Evolutionary conservation across 35 echinoderm and acorn worm genomes (phyloP).

Genomic region (Apostichopus parvimensis): DNA sequence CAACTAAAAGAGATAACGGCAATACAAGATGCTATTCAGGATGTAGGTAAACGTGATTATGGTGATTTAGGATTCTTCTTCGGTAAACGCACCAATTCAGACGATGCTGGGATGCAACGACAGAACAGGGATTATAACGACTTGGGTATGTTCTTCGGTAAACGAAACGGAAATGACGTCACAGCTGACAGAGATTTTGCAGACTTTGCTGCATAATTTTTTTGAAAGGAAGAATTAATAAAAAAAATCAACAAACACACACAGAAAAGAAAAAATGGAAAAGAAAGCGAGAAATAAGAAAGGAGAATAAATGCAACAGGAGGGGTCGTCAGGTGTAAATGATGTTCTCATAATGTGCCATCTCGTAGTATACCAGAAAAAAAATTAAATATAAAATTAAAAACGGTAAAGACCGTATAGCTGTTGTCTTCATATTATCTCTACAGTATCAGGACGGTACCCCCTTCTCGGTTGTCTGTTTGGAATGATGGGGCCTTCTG

Average conservation of each 20-base stretch:
- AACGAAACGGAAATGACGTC: conserved; percentile 24
- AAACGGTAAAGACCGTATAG: too few relatives aligned
- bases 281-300: too few relatives aligned
- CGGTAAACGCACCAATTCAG: conserved; percentile 25
- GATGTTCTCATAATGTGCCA: too few relatives aligned
- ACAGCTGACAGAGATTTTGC: conserved; percentile 34
- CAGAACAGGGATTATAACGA: conserved; percentile 37
- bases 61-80: conserved; percentile 57
- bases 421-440: too few relatives aligned
- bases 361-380: too few relatives aligned
- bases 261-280: too few relatives aligned
- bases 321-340: neutral
- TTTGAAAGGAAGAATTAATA: neutral
- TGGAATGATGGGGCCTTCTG: too few relatives aligned
- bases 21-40: neutral
- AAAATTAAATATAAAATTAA: too few relatives aligned
- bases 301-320: neutral
- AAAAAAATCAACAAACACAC: neutral
- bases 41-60: conserved; percentile 43
- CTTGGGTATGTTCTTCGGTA: conserved; percentile 49
- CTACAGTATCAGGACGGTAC: too few relatives aligned
- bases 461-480: too few relatives aligned
- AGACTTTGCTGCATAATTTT: conserved; percentile 33
- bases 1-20: neutral
- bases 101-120: conserved; percentile 2